Conservation (phyloP, 2,888 invertebrate species). For the Danaus chrysippus region DNA sequence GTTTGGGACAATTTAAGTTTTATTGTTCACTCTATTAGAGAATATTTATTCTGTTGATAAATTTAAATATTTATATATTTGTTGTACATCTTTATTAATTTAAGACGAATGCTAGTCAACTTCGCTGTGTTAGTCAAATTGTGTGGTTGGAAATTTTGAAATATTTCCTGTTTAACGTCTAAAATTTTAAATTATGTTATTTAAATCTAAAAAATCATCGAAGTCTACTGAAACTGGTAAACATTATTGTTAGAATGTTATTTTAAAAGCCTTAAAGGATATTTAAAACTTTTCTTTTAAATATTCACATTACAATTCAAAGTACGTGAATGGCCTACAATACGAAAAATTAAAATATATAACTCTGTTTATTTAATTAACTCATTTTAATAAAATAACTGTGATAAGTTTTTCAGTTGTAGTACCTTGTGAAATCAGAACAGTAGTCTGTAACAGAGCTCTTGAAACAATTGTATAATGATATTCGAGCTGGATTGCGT, state of each 20-base stretch:
- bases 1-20: background rate
- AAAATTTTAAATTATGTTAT: too few species aligned
- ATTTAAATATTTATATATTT: background rate
- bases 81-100: conserved; percentile 3
- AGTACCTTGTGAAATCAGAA: conserved; percentile 8
- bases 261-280: too few species aligned
- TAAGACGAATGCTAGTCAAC: conserved; percentile 6
- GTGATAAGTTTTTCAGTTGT: conserved; percentile 33
- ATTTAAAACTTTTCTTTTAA: background rate
- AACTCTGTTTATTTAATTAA: conserved; percentile 15
- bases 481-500: conserved; percentile 1
- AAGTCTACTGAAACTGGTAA: too few species aligned
- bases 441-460: background rate
- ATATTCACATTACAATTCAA: too few species aligned
- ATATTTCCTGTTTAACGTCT: too few species aligned
- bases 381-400: conserved; percentile 31
- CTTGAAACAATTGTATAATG: conserved; percentile 5
- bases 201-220: too few species aligned
- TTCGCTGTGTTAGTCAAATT: too few species aligned
- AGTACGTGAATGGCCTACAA: too few species aligned
- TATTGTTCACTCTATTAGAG: conserved; percentile 6
- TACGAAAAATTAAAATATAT: background rate
- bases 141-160: too few species aligned
- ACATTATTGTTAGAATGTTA: too few species aligned
- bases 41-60: conserved; percentile 7